These are phyloP conservation scores for Atopsyche davidsoni DNA, from an alignment of 1,140 invertebrate genomes.

Conservation along the genomic window DNA sequence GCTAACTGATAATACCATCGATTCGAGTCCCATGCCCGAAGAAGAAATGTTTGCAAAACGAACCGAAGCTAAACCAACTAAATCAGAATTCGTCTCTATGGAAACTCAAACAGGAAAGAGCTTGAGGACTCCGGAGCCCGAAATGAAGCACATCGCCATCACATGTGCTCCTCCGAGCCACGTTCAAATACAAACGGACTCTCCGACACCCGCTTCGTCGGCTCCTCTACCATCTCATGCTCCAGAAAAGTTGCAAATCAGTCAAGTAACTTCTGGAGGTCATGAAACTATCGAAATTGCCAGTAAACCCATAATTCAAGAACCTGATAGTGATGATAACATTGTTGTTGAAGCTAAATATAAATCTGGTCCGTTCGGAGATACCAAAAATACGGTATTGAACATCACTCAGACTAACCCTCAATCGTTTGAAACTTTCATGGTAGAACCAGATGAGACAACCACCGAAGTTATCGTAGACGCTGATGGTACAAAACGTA, in stretches of 20 bases:
- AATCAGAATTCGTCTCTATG: conserved; percentile 33
- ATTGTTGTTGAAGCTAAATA: conserved; percentile 71
- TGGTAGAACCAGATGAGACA: conserved; percentile 70
- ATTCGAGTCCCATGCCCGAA: conserved; percentile 56
- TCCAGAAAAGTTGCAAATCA: conserved; percentile 65
- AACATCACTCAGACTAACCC: conserved; percentile 61
- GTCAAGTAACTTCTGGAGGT: conserved; percentile 59
- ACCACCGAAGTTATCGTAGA: conserved; percentile 73
- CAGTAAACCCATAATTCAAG: conserved; percentile 52
- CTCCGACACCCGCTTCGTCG: conserved; percentile 34
- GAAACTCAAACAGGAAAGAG: conserved; percentile 56
- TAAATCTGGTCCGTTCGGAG: conserved; percentile 45
- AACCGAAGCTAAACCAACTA: conserved; percentile 17
- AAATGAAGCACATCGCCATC: conserved; percentile 40
- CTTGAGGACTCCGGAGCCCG: conserved; percentile 31
- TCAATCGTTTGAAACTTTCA: conserved; percentile 71
- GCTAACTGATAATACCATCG: conserved; percentile 53
- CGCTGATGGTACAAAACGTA: conserved; percentile 72
- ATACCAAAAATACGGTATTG: conserved; percentile 50
- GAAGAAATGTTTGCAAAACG: conserved; percentile 36
- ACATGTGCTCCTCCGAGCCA: conserved; percentile 49
- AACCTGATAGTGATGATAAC: conserved; percentile 45
- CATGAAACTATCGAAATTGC: conserved; percentile 74
- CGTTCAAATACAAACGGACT: conserved; percentile 57
- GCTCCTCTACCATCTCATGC: conserved; percentile 34